phyloP scores from a whole-genome alignment of 2,113 vertebrate species.

The Istiophorus platypterus region DNA sequence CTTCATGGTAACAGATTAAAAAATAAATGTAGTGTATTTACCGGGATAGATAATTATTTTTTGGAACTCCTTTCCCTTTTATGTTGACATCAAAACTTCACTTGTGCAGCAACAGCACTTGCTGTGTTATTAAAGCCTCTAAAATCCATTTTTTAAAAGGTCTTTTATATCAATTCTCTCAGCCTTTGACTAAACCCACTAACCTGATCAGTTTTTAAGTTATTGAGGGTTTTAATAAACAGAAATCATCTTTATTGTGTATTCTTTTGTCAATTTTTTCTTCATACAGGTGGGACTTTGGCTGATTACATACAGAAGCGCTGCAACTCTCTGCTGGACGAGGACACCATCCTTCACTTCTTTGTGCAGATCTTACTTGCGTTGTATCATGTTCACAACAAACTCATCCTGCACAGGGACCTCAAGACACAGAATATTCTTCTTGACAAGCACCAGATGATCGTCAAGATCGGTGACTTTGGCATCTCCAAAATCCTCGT shows the following conservation, averaged over 20 bases:
- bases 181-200: not conserved
- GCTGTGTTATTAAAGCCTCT: constrained; percentile 4
- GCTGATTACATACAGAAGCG: constrained; percentile 98
- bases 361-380: constrained; percentile 98
- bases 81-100: not conserved
- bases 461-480: constrained; percentile 97
- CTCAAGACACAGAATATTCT: constrained; percentile 99
- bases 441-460: constrained; percentile 97
- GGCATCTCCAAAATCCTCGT: constrained; percentile 99
- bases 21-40: too few relatives aligned
- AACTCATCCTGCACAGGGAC: constrained; percentile 96
- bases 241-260: not conserved
- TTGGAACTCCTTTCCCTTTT: not conserved
- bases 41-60: constrained; percentile 1
- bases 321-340: constrained; percentile 96
- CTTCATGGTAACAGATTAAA: too few relatives aligned
- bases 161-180: not conserved
- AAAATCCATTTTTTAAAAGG: not conserved
- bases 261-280: not conserved
- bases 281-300: constrained; percentile 90
- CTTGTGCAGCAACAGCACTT: not conserved
- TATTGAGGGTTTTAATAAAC: not conserved
- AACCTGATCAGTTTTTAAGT: not conserved
- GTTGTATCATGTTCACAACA: constrained; percentile 96
- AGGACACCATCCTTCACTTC: constrained; percentile 98